Conservation (phyloP, 2,888 invertebrate genomes). For the Trachelus iudaicus region DNA sequence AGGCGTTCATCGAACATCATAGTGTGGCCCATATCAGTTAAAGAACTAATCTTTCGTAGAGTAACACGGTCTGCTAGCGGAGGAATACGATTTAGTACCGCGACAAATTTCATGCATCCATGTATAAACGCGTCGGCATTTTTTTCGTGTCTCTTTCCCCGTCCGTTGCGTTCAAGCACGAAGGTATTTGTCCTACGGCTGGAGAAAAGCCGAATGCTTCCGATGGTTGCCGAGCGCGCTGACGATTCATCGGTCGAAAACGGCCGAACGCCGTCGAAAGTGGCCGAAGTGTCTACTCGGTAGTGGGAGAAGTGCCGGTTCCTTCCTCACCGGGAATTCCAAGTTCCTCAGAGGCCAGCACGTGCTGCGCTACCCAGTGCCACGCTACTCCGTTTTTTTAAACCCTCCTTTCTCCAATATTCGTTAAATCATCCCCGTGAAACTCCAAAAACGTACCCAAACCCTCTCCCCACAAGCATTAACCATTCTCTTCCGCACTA, state of each 20-base stretch:
- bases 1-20: not conserved
- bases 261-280: constrained; percentile 19
- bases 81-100: not conserved
- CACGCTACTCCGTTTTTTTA: constrained; percentile 14
- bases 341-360: constrained; percentile 54
- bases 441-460: not conserved
- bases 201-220: not conserved
- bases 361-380: constrained; percentile 56
- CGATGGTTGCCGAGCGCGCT: not conserved
- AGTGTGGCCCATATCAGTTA: not conserved
- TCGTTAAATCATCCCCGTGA: constrained; percentile 13
- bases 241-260: constrained; percentile 22
- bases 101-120: not conserved
- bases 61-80: not conserved
- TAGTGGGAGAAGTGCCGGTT: constrained; percentile 23
- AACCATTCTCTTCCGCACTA: not conserved
- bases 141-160: not conserved
- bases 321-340: constrained; percentile 28
- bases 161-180: not conserved
- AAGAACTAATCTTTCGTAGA: not conserved
- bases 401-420: constrained; percentile 24
- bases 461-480: not conserved
- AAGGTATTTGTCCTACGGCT: not conserved
- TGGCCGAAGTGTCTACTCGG: constrained; percentile 13
- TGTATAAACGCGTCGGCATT: not conserved